Evolutionary conservation across 2,113 vertebrate genomes (phyloP), one percentile per base, ranked within the genome.

Genomic region (Hoplias malabaricus): DNA sequence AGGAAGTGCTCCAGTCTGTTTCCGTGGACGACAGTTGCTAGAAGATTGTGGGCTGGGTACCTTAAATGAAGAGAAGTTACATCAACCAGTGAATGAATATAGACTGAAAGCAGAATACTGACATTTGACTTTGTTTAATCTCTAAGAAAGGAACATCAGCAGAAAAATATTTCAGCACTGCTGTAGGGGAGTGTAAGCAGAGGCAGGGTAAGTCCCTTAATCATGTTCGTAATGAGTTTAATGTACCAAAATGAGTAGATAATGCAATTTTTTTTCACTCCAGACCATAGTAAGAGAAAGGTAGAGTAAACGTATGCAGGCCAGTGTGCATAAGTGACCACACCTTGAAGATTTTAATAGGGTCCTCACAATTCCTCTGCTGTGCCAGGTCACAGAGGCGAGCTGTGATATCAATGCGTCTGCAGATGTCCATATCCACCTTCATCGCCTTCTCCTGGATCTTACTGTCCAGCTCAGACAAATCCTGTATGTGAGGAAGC

Each of bases 361-460:
- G 91, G 69, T 98, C 96, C 86, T 98, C 96, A 1, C 95, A 98
- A 93, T 98, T 98, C 46, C 98, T 95, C 90, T 99, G 98, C 90
- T 99, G 98, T 0, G 98, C 98, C 16, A 99, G 93, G 0, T 99
- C 98, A 0, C 98, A 99, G 48, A 99, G 93, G 34, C 96, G 97
- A 84, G 96, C 96, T 0, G 98, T 99, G 91, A 99, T 98, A 73
- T 99, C 98, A 0, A 99, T 99, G 78, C 98, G 93, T 27, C 98
- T 94, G 87, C 97, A 99, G 87, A 99, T 99, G 89, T 99, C 97
- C 97, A 99, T 99, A 85, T 99, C 97, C 73, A 99, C 98, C 80
- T 96, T 98, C 97, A 98, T 98, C 84, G 98, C 98, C 81, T 99
- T 99, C 87, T 99, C 98, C 89, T 99, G 98, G 87, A 99, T 99